Base-by-base conservation (phyloP, 2,113 vertebrate species). In the Platysternon megacephalum region DNA sequence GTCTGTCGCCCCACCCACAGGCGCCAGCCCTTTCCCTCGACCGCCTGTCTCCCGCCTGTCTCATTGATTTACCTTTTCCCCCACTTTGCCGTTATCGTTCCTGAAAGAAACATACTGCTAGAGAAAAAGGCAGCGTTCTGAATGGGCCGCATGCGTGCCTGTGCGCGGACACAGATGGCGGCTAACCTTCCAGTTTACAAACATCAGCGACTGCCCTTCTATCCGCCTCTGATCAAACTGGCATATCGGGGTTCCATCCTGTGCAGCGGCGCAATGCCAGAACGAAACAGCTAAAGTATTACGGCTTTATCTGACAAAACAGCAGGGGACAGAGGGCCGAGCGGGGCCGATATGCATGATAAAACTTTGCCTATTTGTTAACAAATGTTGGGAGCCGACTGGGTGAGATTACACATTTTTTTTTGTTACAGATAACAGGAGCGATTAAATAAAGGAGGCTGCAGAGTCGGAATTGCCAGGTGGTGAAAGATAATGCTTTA, bases 281-380 rank as follows among this genome's bases (percentile, higher is more conserved):
- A 84, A 79, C 14, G 39, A 84, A 87, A 5, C 10, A 48, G 58
- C 83, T 46, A 46, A 2, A 42, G 55, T 2, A 3, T 4, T 2
- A 53, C 82, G 79, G 11, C 49, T 89, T 94, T 87, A 94, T 94
- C 93, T 84, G 81, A 82, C 13, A 0, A 11, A 16, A 80, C 65
- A 2, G 44, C 35, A 74, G 21, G 55, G 61, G 84, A 74, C 82
- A 17, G 78, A 49, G 21, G 26, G 42, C 35, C 35, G 2, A 79
- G 1, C 44, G 32, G 56, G 1, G 48, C 80, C 19, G 46, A 58
- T 35, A 16, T 28, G 53, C 74, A 51, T 1, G 39, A 78, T 72
- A 76, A 74, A 89, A 87, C 90, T 76, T 83, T 32, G 39, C 82
- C 44, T 19, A 2, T 92, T 92, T 83, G 89, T 92, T 95, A 91